phyloP scores from a whole-genome alignment of 1,140 invertebrate genomes.

The Scaptomyza montana region DNA sequence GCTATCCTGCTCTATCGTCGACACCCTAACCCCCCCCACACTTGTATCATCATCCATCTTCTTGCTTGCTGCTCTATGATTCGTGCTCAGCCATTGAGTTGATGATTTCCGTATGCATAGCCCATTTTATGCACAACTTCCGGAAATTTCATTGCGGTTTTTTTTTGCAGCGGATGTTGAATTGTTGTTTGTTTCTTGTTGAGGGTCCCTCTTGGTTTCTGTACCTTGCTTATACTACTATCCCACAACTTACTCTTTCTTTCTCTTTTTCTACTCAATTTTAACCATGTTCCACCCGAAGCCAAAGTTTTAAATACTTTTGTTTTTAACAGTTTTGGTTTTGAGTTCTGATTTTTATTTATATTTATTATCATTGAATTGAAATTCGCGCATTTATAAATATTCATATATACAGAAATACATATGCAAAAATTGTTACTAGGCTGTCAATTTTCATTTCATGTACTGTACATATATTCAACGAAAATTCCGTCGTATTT shows the following conservation, averaged over 20 bases:
- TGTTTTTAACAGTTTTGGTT: slow-evolving; percentile 27
- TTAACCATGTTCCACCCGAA: slow-evolving; percentile 24
- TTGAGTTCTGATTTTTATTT: neutral
- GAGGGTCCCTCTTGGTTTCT: slow-evolving; percentile 19
- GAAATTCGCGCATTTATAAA: slow-evolving; percentile 24
- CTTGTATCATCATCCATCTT: neutral
- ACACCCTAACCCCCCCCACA: too few relatives aligned
- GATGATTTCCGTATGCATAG: slow-evolving; percentile 83
- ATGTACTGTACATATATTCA: slow-evolving; percentile 6
- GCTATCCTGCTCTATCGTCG: slow-evolving; percentile 3
- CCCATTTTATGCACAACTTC: slow-evolving; percentile 83
- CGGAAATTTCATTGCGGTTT: slow-evolving; percentile 83
- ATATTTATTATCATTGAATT: slow-evolving; percentile 16
- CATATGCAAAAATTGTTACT: slow-evolving; percentile 3
- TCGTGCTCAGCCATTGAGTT: slow-evolving; percentile 77
- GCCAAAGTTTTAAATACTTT: slow-evolving; percentile 29
- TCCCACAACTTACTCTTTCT: neutral
- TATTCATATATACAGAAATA: slow-evolving; percentile 10
- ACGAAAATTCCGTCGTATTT: slow-evolving; percentile 13
- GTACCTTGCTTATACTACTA: neutral
- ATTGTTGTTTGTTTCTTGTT: slow-evolving; percentile 29
- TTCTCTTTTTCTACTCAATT: neutral
- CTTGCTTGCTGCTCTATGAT: slow-evolving; percentile 42
- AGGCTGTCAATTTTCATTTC: neutral
- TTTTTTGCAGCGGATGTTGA: slow-evolving; percentile 69